phyloP scores from a whole-genome alignment of 2,113 vertebrate genomes.

The Pristiophorus japonicus region DNA sequence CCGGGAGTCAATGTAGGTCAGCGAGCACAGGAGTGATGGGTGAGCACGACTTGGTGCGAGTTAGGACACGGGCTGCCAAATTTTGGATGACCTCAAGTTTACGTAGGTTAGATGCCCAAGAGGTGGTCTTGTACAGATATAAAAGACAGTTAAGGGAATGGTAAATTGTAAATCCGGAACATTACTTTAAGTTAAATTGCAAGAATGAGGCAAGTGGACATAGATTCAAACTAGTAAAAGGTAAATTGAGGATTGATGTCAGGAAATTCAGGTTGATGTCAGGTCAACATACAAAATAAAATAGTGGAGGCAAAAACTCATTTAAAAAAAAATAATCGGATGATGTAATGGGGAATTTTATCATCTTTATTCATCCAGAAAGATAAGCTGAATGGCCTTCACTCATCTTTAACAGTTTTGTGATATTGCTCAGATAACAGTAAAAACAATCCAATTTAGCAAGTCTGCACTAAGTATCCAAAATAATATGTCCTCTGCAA shows the following conservation, averaged over 20 bases:
- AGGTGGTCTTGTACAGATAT: not conserved
- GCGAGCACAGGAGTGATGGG: no score
- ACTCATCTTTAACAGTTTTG: not conserved
- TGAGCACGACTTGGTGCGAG: no score
- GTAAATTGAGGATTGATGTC: not conserved
- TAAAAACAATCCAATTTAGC: not conserved
- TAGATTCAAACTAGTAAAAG: not conserved
- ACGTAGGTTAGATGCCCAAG: no score
- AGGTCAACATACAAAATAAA: no score
- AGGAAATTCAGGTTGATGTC: no score
- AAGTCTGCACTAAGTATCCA: not conserved
- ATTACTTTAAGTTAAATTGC: not conserved
- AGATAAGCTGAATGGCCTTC: not conserved
- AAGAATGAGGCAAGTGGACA: not conserved
- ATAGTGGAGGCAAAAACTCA: no score
- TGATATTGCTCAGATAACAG: no score
- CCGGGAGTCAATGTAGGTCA: no score
- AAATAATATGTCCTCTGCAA: not conserved
- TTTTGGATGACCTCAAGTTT: no score
- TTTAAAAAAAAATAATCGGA: not conserved
- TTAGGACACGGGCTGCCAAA: no score
- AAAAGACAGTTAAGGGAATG: not conserved
- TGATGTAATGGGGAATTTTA: not conserved
- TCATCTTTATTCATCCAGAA: not conserved
- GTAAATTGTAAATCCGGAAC: not conserved